Base-by-base conservation (phyloP, 2,888 invertebrate species). In the Melinopterus prodromus region DNA sequence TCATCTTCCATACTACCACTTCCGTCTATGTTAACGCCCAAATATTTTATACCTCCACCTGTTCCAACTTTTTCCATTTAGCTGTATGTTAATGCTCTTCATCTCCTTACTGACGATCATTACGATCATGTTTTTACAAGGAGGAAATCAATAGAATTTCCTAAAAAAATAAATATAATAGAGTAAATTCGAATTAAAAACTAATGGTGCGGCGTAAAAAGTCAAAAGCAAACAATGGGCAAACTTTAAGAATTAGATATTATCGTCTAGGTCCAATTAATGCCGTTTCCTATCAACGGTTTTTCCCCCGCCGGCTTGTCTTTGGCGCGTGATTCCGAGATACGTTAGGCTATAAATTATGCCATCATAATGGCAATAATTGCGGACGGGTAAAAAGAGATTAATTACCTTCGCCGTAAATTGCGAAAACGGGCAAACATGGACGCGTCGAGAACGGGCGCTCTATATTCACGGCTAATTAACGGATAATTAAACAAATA, bases 391-490 rank as follows among this genome's bases (percentile, higher is more conserved):
- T 53, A 53, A 53, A 26, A 53, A 53, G 53, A 53, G 53, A 53
- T 53, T 53, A 53, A 53, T 53, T 53, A 53, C 53, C 53, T 26
- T 53, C 53, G 53, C 53, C 53, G 53, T 12, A 53, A 53, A 53
- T 53, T 53, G 53, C 53, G 53, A 53, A 53, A 53, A 26, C 26
- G 26, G 26, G 26, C 26, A 2, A 26, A 53, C 53, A 53, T 12
- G 53, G 12, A 53, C 53, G 53, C 12, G 53, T 53, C 53, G 53
- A 53, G 53, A 53, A 12, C 53, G 53, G 53, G 53, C 53, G 53
- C 53, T 53, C 53, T 53, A 53, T 53, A 53, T 53, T 53, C 53
- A 53, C 53, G 53, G 53, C 53, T 53, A 53, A 53, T 53, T 53
- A 53, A 53, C 53, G 9, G 53, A 53, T 53, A 53, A 53, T 53